Evolutionary conservation across 2,888 invertebrate genomes (phyloP).

Genomic region (Chymomyza amoena): DNA sequence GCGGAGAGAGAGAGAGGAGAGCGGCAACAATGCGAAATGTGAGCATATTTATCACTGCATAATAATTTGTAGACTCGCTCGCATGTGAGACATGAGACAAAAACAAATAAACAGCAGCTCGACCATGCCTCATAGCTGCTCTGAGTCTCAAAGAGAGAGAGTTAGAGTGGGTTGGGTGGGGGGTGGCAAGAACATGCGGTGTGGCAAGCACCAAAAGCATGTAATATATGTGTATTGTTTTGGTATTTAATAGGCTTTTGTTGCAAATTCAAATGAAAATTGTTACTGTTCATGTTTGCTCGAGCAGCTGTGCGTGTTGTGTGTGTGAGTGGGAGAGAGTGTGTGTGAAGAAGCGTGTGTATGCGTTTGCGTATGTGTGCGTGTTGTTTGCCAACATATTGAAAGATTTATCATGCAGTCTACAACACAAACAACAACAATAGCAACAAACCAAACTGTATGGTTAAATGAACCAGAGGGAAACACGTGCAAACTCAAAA

Average conservation of each 20-base stretch:
- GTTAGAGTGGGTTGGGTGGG: neutral
- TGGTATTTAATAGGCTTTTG: conserved; percentile 64
- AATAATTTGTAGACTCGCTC: conserved; percentile 56
- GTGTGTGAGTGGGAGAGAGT: neutral
- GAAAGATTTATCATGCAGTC: conserved; percentile 59
- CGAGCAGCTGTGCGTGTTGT: conserved; percentile 31
- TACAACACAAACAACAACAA: neutral
- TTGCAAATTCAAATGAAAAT: conserved; percentile 62
- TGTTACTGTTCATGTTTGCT: conserved; percentile 41
- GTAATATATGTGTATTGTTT: conserved; percentile 48
- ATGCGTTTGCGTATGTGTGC: conserved; percentile 5
- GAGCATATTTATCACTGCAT: conserved; percentile 56
- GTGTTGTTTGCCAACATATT: conserved; percentile 42
- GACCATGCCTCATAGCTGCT: neutral
- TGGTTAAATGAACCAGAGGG: conserved; percentile 38
- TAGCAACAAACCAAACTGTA: conserved; percentile 3
- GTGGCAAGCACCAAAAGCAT: conserved; percentile 6
- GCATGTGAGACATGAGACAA: conserved; percentile 12
- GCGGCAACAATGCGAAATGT: conserved; percentile 29
- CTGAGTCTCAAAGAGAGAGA: too few relatives aligned
- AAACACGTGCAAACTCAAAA: neutral
- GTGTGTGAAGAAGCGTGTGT: neutral
- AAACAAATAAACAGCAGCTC: conserved; percentile 1
- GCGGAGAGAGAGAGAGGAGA: neutral
- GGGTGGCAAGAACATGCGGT: neutral